Conservation (phyloP, 2,113 vertebrate genomes). For the Mesembrinibis cayennensis region DNA sequence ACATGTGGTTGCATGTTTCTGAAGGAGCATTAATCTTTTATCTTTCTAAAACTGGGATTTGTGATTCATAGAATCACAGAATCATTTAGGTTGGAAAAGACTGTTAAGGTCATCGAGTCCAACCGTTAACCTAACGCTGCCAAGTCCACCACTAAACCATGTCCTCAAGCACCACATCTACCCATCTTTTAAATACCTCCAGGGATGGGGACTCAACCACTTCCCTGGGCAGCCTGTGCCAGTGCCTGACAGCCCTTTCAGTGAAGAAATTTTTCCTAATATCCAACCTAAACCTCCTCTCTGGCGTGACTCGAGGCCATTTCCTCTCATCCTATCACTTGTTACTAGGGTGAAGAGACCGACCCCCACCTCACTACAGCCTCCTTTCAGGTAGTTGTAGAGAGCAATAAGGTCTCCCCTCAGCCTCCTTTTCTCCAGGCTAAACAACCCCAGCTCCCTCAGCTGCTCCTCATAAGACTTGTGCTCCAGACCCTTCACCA, state of each 20-base stretch:
- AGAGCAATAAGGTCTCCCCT: not conserved
- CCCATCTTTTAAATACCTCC: not conserved
- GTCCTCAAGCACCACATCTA: not conserved
- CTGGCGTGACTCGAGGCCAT: rapidly evolving
- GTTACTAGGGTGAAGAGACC: not conserved
- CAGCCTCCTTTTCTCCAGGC: not conserved
- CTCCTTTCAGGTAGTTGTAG: not conserved
- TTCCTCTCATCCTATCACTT: not conserved
- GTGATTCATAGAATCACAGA: not conserved
- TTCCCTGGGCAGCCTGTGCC: not conserved
- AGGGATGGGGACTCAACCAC: not conserved
- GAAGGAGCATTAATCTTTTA: not conserved
- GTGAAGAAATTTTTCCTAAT: not conserved
- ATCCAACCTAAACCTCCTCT: not conserved
- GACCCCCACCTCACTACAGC: rapidly evolving
- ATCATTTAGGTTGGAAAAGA: not conserved
- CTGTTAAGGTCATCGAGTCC: not conserved
- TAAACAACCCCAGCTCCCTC: not conserved
- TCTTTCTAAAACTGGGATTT: not conserved
- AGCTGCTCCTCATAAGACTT: not conserved
- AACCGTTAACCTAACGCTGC: not conserved
- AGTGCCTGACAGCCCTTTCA: not conserved
- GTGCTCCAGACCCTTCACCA: not conserved
- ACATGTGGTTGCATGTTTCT: not conserved
- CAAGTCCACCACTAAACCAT: not conserved